phyloP scores from a whole-genome alignment of 1,140 invertebrate species.

The Drosophila bifasciata region DNA sequence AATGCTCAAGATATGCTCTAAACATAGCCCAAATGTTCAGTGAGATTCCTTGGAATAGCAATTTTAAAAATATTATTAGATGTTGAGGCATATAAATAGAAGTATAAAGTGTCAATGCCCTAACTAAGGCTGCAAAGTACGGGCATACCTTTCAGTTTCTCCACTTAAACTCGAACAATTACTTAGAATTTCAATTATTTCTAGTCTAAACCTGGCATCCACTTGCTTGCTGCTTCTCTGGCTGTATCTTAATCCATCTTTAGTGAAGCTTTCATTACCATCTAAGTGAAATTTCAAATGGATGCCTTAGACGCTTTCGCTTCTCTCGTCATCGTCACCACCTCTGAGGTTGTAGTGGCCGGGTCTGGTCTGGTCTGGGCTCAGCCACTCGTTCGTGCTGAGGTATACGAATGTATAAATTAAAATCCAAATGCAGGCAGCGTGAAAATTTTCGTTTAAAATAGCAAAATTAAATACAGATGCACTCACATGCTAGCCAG shows the following conservation, averaged over 20 bases:
- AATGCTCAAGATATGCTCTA: too few relatives aligned
- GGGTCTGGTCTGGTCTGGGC: too few relatives aligned
- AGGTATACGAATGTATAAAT: slow-evolving; percentile 55
- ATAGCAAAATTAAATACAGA: slow-evolving; percentile 73
- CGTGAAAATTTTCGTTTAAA: slow-evolving; percentile 69
- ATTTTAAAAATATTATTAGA: too few relatives aligned
- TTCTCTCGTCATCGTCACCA: slow-evolving; percentile 3
- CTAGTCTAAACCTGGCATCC: neutral
- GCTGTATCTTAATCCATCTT: neutral
- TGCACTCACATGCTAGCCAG: slow-evolving; percentile 57
- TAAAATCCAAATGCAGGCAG: slow-evolving; percentile 60
- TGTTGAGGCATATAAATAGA: too few relatives aligned
- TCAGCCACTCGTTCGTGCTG: slow-evolving; percentile 9
- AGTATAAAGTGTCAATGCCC: too few relatives aligned
- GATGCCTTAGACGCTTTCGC: slow-evolving; percentile 29
- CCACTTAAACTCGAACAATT: slow-evolving; percentile 12
- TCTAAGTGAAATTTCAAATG: slow-evolving; percentile 51
- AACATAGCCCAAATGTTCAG: too few relatives aligned
- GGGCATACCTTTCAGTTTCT: too few relatives aligned
- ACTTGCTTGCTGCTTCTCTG: neutral
- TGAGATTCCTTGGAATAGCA: too few relatives aligned
- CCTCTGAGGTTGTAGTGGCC: neutral
- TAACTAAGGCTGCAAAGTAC: too few relatives aligned
- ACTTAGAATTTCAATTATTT: slow-evolving; percentile 29
- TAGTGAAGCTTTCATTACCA: slow-evolving; percentile 33